These are phyloP conservation scores for Lutraria lutraria DNA, from an alignment of 2,888 invertebrate species.

Conservation along the genomic window DNA sequence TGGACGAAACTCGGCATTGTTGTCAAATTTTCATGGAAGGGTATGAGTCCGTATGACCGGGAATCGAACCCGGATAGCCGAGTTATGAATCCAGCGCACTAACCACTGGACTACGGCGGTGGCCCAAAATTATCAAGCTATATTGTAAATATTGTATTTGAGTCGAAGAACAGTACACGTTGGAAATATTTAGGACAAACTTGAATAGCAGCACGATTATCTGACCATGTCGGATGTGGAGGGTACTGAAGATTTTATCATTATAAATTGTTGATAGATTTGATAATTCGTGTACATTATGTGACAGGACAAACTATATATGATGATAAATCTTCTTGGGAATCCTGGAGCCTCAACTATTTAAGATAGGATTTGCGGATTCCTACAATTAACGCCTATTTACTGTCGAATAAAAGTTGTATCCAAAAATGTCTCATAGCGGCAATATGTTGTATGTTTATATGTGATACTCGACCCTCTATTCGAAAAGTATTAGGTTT, in stretches of 20 bases:
- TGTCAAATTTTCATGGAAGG: too few relatives aligned
- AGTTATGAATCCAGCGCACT: too few relatives aligned
- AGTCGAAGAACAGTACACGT: not conserved
- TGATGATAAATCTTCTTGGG: not conserved
- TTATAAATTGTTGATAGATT: not conserved
- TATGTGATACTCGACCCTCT: not conserved
- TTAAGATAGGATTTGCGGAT: not conserved
- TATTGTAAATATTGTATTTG: not conserved
- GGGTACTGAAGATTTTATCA: not conserved
- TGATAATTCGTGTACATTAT: not conserved
- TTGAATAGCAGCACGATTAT: not conserved
- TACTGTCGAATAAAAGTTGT: not conserved
- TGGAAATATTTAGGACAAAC: not conserved
- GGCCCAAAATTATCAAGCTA: not conserved
- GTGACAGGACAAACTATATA: constrained; percentile 2
- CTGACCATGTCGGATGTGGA: constrained; percentile 14
- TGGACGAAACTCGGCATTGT: too few relatives aligned
- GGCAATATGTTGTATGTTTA: not conserved
- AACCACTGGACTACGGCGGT: too few relatives aligned
- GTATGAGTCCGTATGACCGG: too few relatives aligned
- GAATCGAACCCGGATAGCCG: too few relatives aligned
- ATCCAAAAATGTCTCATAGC: not conserved
- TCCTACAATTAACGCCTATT: constrained; percentile 4
- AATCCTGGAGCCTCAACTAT: not conserved
- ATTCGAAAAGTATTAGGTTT: not conserved